These are phyloP conservation scores for Heteronetta atricapilla DNA, from an alignment of 2,113 vertebrate species.

Conservation along the genomic window DNA sequence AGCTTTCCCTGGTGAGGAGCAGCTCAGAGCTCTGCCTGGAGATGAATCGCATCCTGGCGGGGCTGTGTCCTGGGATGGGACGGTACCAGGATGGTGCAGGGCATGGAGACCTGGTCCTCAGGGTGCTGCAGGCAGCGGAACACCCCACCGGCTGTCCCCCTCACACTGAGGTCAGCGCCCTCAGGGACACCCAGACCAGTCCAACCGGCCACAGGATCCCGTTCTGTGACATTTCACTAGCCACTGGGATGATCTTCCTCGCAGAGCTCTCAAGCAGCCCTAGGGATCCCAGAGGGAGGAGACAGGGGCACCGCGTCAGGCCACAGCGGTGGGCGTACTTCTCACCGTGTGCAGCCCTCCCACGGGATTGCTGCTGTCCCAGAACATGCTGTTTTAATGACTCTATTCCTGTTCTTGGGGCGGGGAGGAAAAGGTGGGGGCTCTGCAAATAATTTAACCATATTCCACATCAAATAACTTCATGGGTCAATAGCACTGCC, in stretches of 20 bases:
- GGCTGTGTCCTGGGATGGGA: fast-evolving
- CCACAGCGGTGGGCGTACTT: fast-evolving
- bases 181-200: slow-evolving; percentile 14
- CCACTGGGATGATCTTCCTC: background rate
- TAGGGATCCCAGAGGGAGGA: background rate
- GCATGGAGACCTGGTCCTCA: background rate
- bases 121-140: background rate
- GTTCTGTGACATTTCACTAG: background rate
- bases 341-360: background rate
- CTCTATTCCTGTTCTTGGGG: slow-evolving; percentile 59
- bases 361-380: background rate
- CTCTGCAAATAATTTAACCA: slow-evolving; percentile 26
- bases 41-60: background rate
- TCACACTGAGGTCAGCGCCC: background rate
- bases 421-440: slow-evolving; percentile 67
- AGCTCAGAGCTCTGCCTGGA: background rate
- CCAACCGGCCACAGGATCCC: background rate
- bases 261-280: background rate
- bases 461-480: background rate
- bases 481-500: background rate
- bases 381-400: slow-evolving; percentile 60
- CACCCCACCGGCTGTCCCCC: background rate
- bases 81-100: background rate
- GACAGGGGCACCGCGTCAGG: background rate
- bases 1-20: background rate